These are phyloP conservation scores for Apodemia duryi DNA, from an alignment of 2,888 invertebrate genomes.

Conservation along the genomic window DNA sequence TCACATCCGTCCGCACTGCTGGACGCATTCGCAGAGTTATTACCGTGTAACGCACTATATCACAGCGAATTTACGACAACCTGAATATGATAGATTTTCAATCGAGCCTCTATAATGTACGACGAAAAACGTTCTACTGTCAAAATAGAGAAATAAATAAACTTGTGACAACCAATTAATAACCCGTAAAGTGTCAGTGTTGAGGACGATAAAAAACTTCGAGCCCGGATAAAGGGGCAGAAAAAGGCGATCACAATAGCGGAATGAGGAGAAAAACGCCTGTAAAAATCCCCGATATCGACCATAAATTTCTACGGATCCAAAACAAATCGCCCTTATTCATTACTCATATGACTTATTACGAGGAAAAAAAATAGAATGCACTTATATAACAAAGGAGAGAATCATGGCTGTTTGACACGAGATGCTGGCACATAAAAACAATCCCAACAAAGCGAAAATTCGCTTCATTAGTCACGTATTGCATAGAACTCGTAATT, in stretches of 20 bases:
- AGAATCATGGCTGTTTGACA: slow-evolving; percentile 43
- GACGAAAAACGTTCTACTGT: slow-evolving; percentile 69
- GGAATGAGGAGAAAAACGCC: slow-evolving; percentile 69
- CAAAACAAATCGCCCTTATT: slow-evolving; percentile 80
- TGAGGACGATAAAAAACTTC: slow-evolving; percentile 68
- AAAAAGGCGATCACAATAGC: slow-evolving; percentile 73
- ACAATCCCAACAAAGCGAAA: slow-evolving; percentile 48
- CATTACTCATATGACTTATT: slow-evolving; percentile 78
- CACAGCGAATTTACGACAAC: slow-evolving; percentile 76
- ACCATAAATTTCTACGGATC: slow-evolving; percentile 76
- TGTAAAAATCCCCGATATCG: slow-evolving; percentile 72
- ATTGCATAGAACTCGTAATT: slow-evolving; percentile 38
- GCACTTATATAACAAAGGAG: slow-evolving; percentile 58
- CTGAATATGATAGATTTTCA: slow-evolving; percentile 80
- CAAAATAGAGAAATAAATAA: slow-evolving; percentile 80
- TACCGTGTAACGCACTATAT: slow-evolving; percentile 75
- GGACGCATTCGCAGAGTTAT: slow-evolving; percentile 72
- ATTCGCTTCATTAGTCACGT: slow-evolving; percentile 72
- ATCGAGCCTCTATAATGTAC: slow-evolving; percentile 71
- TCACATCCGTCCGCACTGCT: slow-evolving; percentile 75
- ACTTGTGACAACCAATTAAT: slow-evolving; percentile 78
- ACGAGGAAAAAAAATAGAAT: slow-evolving; percentile 65
- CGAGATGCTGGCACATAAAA: slow-evolving; percentile 37
- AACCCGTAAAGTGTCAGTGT: slow-evolving; percentile 78
- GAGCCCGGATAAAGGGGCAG: slow-evolving; percentile 60